A percentile compares a stretch with the other conserved stretches of the same genome.
phyloP scores from a whole-genome alignment of 2,888 invertebrate genomes.

The Hirtodrosophila cameraria region DNA sequence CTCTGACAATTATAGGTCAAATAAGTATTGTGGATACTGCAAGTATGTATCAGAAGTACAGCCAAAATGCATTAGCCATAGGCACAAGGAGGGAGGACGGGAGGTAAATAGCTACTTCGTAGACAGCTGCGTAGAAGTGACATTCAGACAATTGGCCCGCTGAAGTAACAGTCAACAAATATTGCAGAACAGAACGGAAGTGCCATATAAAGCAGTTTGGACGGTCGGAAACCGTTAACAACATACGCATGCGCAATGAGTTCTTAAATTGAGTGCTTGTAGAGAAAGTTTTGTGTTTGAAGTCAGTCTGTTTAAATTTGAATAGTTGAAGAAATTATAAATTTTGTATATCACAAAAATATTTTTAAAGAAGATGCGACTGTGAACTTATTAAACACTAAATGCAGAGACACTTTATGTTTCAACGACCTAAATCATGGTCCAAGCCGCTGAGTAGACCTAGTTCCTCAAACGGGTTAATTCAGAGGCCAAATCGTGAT shows the following conservation, averaged over 20 bases:
- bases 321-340: not conserved
- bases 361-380: slow-evolving; percentile 1
- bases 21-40: slow-evolving; percentile 9
- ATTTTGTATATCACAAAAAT: not conserved
- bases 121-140: slow-evolving; percentile 20
- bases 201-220: slow-evolving; percentile 50
- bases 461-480: not conserved
- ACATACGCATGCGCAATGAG: slow-evolving; percentile 39
- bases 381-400: not conserved
- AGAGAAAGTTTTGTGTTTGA: slow-evolving; percentile 47
- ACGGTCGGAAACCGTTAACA: slow-evolving; percentile 31
- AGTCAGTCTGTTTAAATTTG: slow-evolving; percentile 11
- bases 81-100: not conserved
- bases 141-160: slow-evolving; percentile 36
- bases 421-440: not conserved
- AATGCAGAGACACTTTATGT: not conserved
- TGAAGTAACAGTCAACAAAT: slow-evolving; percentile 22
- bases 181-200: slow-evolving; percentile 68
- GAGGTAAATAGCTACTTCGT: slow-evolving; percentile 5
- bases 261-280: slow-evolving; percentile 34
- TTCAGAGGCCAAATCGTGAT: slow-evolving; percentile 4
- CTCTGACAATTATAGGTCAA: slow-evolving; percentile 23
- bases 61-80: slow-evolving; percentile 33
- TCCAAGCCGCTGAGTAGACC: not conserved
- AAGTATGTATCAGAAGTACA: slow-evolving; percentile 14